Conservation (phyloP, 1,140 invertebrate species). For the Zaprionus inermis region DNA sequence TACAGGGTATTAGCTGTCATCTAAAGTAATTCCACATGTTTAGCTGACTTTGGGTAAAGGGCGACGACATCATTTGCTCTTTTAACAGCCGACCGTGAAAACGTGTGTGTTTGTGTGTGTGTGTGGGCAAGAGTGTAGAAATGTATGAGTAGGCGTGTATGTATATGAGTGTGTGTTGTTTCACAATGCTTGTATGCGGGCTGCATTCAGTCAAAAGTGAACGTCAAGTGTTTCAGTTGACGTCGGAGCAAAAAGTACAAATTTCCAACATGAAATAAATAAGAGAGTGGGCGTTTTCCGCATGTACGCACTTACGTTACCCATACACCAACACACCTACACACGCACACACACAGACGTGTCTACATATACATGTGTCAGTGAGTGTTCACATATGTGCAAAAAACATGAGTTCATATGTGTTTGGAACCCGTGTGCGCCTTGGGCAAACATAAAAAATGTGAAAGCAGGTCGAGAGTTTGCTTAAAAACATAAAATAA, state of each 20-base stretch:
- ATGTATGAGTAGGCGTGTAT: conserved; percentile 17
- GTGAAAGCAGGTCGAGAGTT: conserved; percentile 4
- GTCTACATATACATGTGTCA: conserved; percentile 19
- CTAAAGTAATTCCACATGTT: neutral
- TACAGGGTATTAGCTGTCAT: neutral
- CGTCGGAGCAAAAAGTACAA: conserved; percentile 63
- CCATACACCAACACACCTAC: conserved; percentile 20
- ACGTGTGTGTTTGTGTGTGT: conserved; percentile 4
- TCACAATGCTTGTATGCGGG: conserved; percentile 62
- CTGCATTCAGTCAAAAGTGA: conserved; percentile 59
- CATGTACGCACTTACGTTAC: conserved; percentile 14
- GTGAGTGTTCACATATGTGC: conserved; percentile 10
- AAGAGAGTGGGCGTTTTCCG: conserved; percentile 29
- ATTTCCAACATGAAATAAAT: conserved; percentile 31
- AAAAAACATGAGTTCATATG: conserved; percentile 5
- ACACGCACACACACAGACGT: conserved; percentile 42
- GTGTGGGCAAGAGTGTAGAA: conserved; percentile 7
- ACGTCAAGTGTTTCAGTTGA: conserved; percentile 71
- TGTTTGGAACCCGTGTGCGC: neutral
- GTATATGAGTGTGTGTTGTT: conserved; percentile 29
- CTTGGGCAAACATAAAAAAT: conserved; percentile 38
- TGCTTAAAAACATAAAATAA: neutral
- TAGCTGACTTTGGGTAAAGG: conserved; percentile 40
- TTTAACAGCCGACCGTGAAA: conserved; percentile 33
- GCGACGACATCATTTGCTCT: conserved; percentile 55